These are phyloP conservation scores for Cariama cristata DNA, from an alignment of 2,113 vertebrate species.

Conservation along the genomic window DNA sequence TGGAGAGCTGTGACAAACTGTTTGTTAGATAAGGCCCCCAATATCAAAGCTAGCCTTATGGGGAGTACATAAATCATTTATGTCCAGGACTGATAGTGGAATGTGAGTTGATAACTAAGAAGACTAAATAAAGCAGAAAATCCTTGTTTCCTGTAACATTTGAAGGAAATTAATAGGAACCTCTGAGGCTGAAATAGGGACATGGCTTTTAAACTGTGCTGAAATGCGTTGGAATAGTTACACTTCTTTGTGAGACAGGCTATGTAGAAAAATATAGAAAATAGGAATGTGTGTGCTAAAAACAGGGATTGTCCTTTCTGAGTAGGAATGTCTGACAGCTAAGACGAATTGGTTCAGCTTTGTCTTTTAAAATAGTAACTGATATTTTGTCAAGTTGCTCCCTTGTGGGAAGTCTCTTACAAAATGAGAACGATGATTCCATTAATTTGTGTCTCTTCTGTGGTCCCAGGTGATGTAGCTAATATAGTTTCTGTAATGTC, in stretches of 20 bases:
- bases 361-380: constrained; percentile 34
- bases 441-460: constrained; percentile 32
- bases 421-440: constrained; percentile 16
- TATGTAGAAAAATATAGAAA: background rate
- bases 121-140: constrained; percentile 20
- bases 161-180: constrained; percentile 9
- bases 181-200: background rate
- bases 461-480: constrained; percentile 31
- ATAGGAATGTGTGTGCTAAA: background rate
- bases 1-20: background rate
- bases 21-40: background rate
- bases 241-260: background rate
- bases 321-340: background rate
- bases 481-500: constrained; percentile 37
- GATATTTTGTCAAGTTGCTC: constrained; percentile 4
- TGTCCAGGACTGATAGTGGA: background rate
- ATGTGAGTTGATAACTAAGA: background rate
- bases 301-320: constrained; percentile 25
- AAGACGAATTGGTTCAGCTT: background rate
- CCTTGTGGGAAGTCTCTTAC: background rate
- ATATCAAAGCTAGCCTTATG: background rate
- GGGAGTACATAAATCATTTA: background rate
- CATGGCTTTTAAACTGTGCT: constrained; percentile 31
- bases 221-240: constrained; percentile 8
- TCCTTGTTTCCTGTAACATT: constrained; percentile 3